Conservation (phyloP, 2,888 invertebrate genomes). For the Blastobasis adustella region DNA sequence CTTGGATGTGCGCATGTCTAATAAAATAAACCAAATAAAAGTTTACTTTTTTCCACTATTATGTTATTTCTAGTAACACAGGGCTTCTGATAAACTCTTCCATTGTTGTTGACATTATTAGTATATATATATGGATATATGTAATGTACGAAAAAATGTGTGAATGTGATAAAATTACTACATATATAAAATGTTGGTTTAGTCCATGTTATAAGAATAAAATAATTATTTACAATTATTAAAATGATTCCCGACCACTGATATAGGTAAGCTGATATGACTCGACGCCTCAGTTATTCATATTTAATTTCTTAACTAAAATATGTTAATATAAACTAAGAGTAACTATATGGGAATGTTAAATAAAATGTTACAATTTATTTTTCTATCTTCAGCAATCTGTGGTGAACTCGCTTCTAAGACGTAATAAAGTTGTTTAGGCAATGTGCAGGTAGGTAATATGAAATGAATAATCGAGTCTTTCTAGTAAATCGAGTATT, state of each 20-base stretch:
- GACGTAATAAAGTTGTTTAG: background rate
- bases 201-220: slow-evolving; percentile 23
- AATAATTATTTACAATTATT: slow-evolving; percentile 21
- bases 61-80: slow-evolving; percentile 33
- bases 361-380: slow-evolving; percentile 32
- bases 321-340: slow-evolving; percentile 21
- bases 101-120: slow-evolving; percentile 45
- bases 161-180: slow-evolving; percentile 38
- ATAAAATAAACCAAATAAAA: slow-evolving; percentile 17
- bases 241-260: slow-evolving; percentile 21
- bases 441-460: background rate
- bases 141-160: slow-evolving; percentile 32
- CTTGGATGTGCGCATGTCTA: background rate
- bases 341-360: slow-evolving; percentile 27
- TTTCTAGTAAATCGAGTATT: slow-evolving; percentile 27
- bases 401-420: slow-evolving; percentile 1
- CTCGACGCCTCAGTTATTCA: slow-evolving; percentile 4
- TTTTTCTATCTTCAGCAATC: slow-evolving; percentile 54
- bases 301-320: slow-evolving; percentile 22
- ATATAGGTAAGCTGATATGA: slow-evolving; percentile 7
- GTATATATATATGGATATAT: slow-evolving; percentile 26
- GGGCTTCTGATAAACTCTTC: slow-evolving; percentile 65
- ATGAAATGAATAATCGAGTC: slow-evolving; percentile 3
- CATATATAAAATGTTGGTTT: slow-evolving; percentile 18
- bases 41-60: slow-evolving; percentile 33